phyloP scores from a whole-genome alignment of 2,888 invertebrate genomes.

The Ichneumoninae sp. region DNA sequence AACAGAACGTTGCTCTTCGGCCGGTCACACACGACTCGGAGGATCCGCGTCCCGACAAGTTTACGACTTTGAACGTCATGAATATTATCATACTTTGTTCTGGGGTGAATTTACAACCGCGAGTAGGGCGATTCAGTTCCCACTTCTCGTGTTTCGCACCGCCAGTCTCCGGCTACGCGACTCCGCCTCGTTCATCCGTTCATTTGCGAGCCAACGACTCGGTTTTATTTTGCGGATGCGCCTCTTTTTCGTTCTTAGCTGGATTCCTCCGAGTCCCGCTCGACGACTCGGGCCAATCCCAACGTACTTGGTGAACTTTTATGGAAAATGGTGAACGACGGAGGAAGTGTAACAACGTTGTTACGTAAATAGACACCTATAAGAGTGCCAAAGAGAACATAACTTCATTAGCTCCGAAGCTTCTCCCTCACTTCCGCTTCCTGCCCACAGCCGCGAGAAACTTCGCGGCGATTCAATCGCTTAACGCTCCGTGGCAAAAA shows the following conservation, averaged over 20 bases:
- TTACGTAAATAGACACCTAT: background rate
- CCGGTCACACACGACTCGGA: slow-evolving; percentile 2
- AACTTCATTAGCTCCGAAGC: too few relatives aligned
- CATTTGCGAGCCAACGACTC: slow-evolving; percentile 17
- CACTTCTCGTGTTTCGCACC: slow-evolving; percentile 31
- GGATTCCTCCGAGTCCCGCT: background rate
- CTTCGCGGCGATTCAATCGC: too few relatives aligned
- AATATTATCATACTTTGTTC: slow-evolving; percentile 49
- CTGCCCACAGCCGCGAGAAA: too few relatives aligned
- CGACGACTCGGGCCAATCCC: background rate
- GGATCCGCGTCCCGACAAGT: slow-evolving; percentile 32
- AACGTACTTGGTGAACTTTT: slow-evolving; percentile 7
- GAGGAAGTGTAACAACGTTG: background rate
- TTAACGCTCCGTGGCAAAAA: too few relatives aligned
- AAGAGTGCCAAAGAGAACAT: background rate
- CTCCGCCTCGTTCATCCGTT: slow-evolving; percentile 23
- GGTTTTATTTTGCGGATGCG: slow-evolving; percentile 17
- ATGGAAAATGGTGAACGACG: background rate
- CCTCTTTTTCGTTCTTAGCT: background rate
- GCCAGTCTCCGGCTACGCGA: slow-evolving; percentile 10
- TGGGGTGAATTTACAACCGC: slow-evolving; percentile 44
- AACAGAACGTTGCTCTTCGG: slow-evolving; percentile 17
- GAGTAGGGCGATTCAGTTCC: slow-evolving; percentile 14
- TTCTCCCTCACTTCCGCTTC: too few relatives aligned
- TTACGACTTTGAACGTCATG: slow-evolving; percentile 52